Base-by-base conservation (phyloP, 2,113 vertebrate species). In the Leucoraja erinaceus region DNA sequence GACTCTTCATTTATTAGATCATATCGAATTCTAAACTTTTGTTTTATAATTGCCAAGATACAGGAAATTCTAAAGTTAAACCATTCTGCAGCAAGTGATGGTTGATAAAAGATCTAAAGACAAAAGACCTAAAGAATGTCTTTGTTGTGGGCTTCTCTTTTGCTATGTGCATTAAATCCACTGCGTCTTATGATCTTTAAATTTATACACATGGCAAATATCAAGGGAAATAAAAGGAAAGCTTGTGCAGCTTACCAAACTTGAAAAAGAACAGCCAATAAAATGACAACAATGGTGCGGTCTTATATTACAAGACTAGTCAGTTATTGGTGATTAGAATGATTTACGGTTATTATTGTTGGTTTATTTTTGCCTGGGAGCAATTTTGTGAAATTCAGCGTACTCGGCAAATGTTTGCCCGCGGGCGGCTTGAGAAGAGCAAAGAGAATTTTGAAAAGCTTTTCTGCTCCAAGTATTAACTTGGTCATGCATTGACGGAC, bases 11-110 rank as follows among this genome's bases (percentile, higher is more conserved):
- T 16, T 88, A 18, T 9, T 4, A 61, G 28, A 88, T 66, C 1
- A n/a, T 86, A 25, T 25, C 56, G n/a, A 11, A 63, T 86, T 63
- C 28, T 8, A 86, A 84, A 75, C 88, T 92, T 93, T 93, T 68
- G 76, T 63, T 54, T 1, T 1, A 47, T 47, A 79, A 0, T 79
- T 78, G 47, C 75, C 94, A 93, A 92, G 81, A 93, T 79, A 92
- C 93, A 94, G 92, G 93, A 94, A 93, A 92, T 28, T 22, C 68
- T 79, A 94, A 93, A 61, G 93, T 33, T 47, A 56, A 93, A 91
- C n/a, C 54, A 47, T 94, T 93, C 68, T 92, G 63, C 78, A 93
- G 78, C 0, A 56, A 31, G 14, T 28, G 33, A 84, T 56, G 61
- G 0, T 0, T 93, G 93, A 93, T 59, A 93, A 94, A 93, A 93